A percentile compares a stretch with the other conserved stretches of the same genome.
These are phyloP conservation scores for Agrochola lychnidis DNA, from an alignment of 2,888 invertebrate species.

Conservation along the genomic window DNA sequence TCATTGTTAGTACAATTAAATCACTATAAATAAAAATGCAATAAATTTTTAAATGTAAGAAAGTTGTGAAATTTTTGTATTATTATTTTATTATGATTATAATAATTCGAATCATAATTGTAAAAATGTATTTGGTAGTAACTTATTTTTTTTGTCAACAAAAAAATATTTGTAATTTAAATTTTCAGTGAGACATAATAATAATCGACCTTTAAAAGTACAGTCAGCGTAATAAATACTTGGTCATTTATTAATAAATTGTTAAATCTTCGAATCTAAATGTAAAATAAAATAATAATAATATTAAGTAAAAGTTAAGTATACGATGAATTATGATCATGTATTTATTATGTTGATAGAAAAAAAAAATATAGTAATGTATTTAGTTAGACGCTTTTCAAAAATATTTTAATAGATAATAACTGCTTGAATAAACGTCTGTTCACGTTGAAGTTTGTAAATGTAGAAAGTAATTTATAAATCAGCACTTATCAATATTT, in stretches of 20 bases:
- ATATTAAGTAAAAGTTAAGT: slow-evolving; percentile 40
- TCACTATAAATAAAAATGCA: slow-evolving; percentile 23
- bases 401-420: slow-evolving; percentile 22
- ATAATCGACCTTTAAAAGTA: slow-evolving; percentile 22
- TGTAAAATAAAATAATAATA: slow-evolving; percentile 39
- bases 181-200: slow-evolving; percentile 40
- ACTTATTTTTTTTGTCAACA: slow-evolving; percentile 38
- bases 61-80: slow-evolving; percentile 31
- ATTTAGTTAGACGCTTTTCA: slow-evolving; percentile 11
- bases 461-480: slow-evolving; percentile 25
- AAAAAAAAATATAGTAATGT: background rate
- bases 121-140: slow-evolving; percentile 28
- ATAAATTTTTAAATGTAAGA: slow-evolving; percentile 12
- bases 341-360: slow-evolving; percentile 42
- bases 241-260: slow-evolving; percentile 23
- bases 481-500: slow-evolving; percentile 37
- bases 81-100: slow-evolving; percentile 15
- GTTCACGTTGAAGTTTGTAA: slow-evolving; percentile 35
- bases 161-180: background rate
- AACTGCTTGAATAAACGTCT: slow-evolving; percentile 16
- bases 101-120: slow-evolving; percentile 12
- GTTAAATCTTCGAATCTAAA: slow-evolving; percentile 28
- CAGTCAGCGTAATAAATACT: slow-evolving; percentile 52
- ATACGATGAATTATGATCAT: slow-evolving; percentile 51
- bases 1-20: background rate